Base-by-base conservation (phyloP, 2,888 invertebrate genomes). In the Steinernema scapterisci region DNA sequence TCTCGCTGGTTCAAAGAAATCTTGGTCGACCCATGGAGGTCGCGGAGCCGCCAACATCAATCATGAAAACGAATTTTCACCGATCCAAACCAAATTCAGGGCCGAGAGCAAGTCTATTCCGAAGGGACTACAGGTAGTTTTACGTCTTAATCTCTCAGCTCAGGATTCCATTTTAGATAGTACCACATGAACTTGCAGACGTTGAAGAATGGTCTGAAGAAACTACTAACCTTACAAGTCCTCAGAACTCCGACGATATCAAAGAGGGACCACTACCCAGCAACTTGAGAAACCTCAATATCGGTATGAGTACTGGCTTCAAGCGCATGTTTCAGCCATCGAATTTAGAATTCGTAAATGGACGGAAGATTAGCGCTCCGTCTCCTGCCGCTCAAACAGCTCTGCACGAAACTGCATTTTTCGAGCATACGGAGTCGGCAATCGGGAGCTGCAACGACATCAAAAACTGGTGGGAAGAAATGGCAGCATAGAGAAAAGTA, bases 131-230 rank as follows among this genome's bases (percentile, higher is more conserved):
- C 63, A 63, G 63, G 63, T 63, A 7, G 19, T n/a, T n/a, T n/a
- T n/a, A n/a, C 21, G 21, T 54, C 19, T 25, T 7, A 9, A 54
- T 11, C 25, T 9, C 9, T 11, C 19, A 45, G 16, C 2, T 46
- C 0, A 31, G 48, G 5, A 21, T 6, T 38, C n/a, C 38, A 44
- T 31, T 85, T 72, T 78, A 85, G 83, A 73, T 85, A 21, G 82
- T 82, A 63, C 82, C 84, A n/a, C 84, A 82, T 74, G 84, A 85
- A 27, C 76, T 85, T 46, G 83, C 85, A 1, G 85, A 85, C 45
- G 78, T 85, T 21, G 85, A 85, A 44, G 85, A 85, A 74, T 76
- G 76, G 16, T 77, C 77, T 7, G 85, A 85, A 75, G 85, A 85
- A n/a, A 63, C 63, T 1, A 31, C 63, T 7, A 63, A 63, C 31